Evolutionary conservation across 2,797 vertebrate genomes (phyloP), one percentile per base, ranked within the genome.

Genomic region (Gallinago stenura): DNA sequence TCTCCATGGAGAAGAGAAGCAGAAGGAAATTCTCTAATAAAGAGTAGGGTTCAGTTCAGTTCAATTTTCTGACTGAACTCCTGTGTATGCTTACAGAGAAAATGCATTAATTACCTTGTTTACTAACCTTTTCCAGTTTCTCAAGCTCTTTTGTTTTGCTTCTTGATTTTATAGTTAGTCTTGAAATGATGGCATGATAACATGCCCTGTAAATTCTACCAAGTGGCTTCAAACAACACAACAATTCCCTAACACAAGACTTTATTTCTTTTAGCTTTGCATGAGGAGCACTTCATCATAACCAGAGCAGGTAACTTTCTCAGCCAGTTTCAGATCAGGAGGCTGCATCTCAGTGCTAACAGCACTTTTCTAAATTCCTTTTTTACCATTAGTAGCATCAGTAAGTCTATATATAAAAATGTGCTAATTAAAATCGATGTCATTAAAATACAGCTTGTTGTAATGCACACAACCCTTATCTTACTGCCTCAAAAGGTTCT

Each of bases 131-230:
- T 15, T 71, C 48, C 48, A 6, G 6, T 21, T 69, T 43, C 33
- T 37, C 24, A 21, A 37, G 37, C 61, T 65, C 41, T 43, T 13
- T 70, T 81, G 13, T 33, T 61, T 89, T 81, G 7, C 15, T 51
- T 91, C 93, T 81, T 50, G 43, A 79, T 79, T 90, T 94, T 90
- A 95, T 51, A 87, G 57, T 31, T 54, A 83, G 24, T 41, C 64
- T 89, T 51, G 37, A 93, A 81, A 50, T 50, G 35, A 50, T 54
- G 28, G 21, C 43, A 65, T 25, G 21, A 66, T 73, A 87, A 89
- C 2, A 2, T 3, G 2, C 24, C 56, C 71, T 58, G 73, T 75
- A 77, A 97, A 92, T 92, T 81, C 82, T 73, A 50, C 75, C 65
- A 50, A 94, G 56, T 30, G 54, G 54, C 70, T 94, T 90, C 66